Evolutionary conservation across 2,888 invertebrate genomes (phyloP), one percentile per base, ranked within the genome.

Genomic region (Drosophila subquinaria): DNA sequence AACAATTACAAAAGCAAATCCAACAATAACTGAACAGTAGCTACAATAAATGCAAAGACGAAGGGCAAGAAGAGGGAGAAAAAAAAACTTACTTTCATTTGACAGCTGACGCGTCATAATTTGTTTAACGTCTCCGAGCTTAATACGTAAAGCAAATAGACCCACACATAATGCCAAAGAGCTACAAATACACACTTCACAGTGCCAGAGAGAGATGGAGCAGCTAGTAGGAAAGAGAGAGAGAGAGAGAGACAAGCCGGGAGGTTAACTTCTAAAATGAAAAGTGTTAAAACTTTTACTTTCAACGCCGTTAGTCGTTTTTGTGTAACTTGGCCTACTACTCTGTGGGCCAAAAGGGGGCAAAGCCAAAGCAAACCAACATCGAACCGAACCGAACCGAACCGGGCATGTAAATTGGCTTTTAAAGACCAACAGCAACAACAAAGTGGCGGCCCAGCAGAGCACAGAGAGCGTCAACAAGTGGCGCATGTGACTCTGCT

Each of bases 261-360:
- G 57, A 62, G 61, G 52, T 55, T 65, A 75, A 66, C 90, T 87
- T 87, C 86, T 87, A 88, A 86, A 89, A 82, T 82, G 81, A 82
- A 89, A 87, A 87, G 88, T 87, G 90, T 87, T 88, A 78, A 81
- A 86, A 87, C 86, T 89, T 87, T 87, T 87, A 87, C 86, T 87
- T 87, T 87, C 89, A 66, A 71, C 73, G 64, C 2, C 23, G 61
- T 72, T 73, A 72, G 64, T 1, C 23, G 61, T 72, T 73, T 74
- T 79, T 76, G 82, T 73, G 67, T 71, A 68, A 64, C 65, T 73
- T 68, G 53, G 57, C 56, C 56, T 47, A 40, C 55, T 30, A 38
- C 38, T 36, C 35, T 27, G 33, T 27, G 23, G 51, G 63, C 33
- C 43, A 48, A 30, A 56, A 50, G 27, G 40, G 59, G 59, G 38